Percentiles rank a stretch among this genome's conserved stretches.
Evolutionary conservation across 2,888 invertebrate species (phyloP).

Genomic region (Morpho deidamia): DNA sequence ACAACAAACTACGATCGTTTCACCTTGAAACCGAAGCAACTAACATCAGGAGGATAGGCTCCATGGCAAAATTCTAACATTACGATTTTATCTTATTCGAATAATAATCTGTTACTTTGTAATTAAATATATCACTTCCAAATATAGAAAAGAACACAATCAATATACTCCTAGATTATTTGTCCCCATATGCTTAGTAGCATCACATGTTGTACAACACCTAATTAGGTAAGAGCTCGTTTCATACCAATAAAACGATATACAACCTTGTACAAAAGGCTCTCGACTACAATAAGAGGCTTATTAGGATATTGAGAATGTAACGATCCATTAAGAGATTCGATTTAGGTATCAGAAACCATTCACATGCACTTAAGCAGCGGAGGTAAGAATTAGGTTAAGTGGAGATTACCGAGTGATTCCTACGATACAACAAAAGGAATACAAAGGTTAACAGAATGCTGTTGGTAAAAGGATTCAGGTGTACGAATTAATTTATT

Average conservation of each 20-base stretch:
- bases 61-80: no score
- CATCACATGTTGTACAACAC: not conserved
- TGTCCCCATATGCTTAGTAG: no score
- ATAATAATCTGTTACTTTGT: no score
- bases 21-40: no score
- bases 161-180: no score
- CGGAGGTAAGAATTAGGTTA: slow-evolving; percentile 18
- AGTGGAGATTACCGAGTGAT: slow-evolving; percentile 16
- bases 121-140: no score
- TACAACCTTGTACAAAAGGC: no score
- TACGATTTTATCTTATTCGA: no score
- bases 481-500: not conserved
- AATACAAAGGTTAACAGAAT: slow-evolving; percentile 4
- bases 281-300: no score
- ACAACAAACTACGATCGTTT: no score
- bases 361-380: slow-evolving; percentile 9
- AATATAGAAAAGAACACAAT: no score
- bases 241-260: not conserved
- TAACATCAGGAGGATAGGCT: no score
- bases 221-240: not conserved
- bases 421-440: slow-evolving; percentile 11
- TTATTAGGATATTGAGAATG: not conserved
- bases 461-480: not conserved
- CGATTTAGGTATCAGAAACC: slow-evolving; percentile 8
- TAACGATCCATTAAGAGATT: not conserved